Base-by-base conservation (phyloP, 1,140 invertebrate species). In the Tribolium castaneum region DNA sequence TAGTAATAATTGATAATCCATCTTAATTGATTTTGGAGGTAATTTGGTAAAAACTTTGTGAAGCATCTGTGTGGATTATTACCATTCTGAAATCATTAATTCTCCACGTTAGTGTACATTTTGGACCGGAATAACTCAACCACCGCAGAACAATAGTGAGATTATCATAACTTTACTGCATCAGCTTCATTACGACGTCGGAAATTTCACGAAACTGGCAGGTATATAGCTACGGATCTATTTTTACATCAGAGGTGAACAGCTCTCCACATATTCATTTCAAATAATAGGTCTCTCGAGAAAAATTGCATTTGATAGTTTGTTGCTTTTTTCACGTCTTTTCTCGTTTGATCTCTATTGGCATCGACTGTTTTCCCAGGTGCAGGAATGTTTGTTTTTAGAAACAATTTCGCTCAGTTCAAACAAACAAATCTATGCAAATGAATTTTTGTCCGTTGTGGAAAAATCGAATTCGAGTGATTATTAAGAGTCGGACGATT, bases 241-340 rank as follows among this genome's bases (percentile, higher is more conserved):
- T 66, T 66, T 66, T 66, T 66, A 66, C 14, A 30, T 22, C 59
- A 13, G 59, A 66, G 59, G 59, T 35, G 56, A 66, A 35, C 59
- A 35, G 30, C 19, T 59, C 19, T 59, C 54, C 54, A 22, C 54
- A 59, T 59, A 25, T 66, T 66, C 59, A 66, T 66, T 66, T 14
- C 59, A 35, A 66, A 66, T 66, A 66, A 66, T 35, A 66, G 59
- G 22, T 13, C 59, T 66, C 59, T 12, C 9, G 59, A 66, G 59
- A 66, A 66, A 66, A 35, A 66, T 66, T 66, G 59, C 30, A 30
- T 1, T 35, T 6, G 56, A 62, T 62, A 35, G 59, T 66, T 35
- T 35, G 59, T 66, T 59, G 30, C 59, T 35, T 35, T 30, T 30
- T 35, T 12, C 12, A 25, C 9, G 59, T 66, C 35, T 62, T 66